Base-by-base conservation (phyloP, 2,888 invertebrate species). In the Nymphalis polychloros region DNA sequence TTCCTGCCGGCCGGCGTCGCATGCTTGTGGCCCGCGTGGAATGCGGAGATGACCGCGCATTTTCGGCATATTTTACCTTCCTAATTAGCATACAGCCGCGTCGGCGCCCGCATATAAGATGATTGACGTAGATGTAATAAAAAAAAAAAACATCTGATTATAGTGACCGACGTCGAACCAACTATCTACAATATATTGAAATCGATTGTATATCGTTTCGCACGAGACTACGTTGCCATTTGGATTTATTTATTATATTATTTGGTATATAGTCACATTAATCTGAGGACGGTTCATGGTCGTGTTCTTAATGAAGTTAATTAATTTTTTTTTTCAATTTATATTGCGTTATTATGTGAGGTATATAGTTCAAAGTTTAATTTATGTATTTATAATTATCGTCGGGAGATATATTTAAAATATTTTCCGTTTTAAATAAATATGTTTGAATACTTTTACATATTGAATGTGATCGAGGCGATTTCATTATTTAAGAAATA, bases 1-100 rank as follows among this genome's bases (percentile, higher is more conserved):
- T 89, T 82, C 87, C 89, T 73, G 63, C 68, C 72, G 74, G 78
- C 77, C 80, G 80, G 80, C 82, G 76, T 77, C 77, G 82, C 83
- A 80, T 80, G 74, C 79, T 80, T 76, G 75, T 66, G 76, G 76
- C 79, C 75, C 80, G 78, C 75, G 77, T 77, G 88, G 92, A 91
- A 92, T 92, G 91, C 91, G 91, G 92, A 91, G 91, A 90, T 88
- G 88, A 84, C 83, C 85, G 82, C 81, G 76, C 76, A 23, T 81
- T 83, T 86, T 86, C 79, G 86, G 81, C 81, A 81, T 79, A 81
- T 82, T 80, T 79, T 78, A 78, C 75, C 79, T 79, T 80, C 77
- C 81, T 82, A 72, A 88, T 90, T 90, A 85, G 76, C 89, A 89
- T 90, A 85, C 78, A 75, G 73, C 77, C 80, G 81, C 83, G 81